Conservation (phyloP, 2,797 vertebrate genomes). For the Paguma larvata region DNA sequence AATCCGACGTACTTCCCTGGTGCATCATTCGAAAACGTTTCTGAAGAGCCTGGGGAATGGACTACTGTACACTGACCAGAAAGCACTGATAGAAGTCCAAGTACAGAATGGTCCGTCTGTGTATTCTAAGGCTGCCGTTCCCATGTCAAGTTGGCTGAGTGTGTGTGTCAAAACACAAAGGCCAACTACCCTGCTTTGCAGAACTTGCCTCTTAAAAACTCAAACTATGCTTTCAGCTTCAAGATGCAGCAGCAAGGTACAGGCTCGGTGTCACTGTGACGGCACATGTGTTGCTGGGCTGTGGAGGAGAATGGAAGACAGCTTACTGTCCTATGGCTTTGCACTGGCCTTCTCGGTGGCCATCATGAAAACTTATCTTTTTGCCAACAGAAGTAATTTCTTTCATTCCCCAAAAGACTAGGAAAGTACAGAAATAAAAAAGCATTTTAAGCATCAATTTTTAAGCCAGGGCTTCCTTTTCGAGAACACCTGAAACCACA, state of each 20-base stretch:
- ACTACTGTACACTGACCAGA: not conserved
- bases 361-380: not conserved
- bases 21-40: not conserved
- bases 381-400: slow-evolving; percentile 1
- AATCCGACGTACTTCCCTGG: not conserved
- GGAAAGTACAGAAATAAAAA: slow-evolving; percentile 13
- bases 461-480: slow-evolving; percentile 56
- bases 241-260: not conserved
- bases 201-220: slow-evolving; percentile 31
- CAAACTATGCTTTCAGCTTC: not conserved
- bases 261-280: not conserved
- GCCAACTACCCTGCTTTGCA: slow-evolving; percentile 43
- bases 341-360: not conserved
- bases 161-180: slow-evolving; percentile 23
- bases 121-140: not conserved
- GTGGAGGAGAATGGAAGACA: not conserved
- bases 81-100: not conserved
- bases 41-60: not conserved
- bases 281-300: not conserved
- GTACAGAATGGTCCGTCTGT: not conserved
- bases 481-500: slow-evolving; percentile 76
- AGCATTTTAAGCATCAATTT: slow-evolving; percentile 19
- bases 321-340: rapidly evolving
- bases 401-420: not conserved
- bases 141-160: not conserved